phyloP scores from a whole-genome alignment of 1,140 invertebrate species.

The Drosophila santomea region DNA sequence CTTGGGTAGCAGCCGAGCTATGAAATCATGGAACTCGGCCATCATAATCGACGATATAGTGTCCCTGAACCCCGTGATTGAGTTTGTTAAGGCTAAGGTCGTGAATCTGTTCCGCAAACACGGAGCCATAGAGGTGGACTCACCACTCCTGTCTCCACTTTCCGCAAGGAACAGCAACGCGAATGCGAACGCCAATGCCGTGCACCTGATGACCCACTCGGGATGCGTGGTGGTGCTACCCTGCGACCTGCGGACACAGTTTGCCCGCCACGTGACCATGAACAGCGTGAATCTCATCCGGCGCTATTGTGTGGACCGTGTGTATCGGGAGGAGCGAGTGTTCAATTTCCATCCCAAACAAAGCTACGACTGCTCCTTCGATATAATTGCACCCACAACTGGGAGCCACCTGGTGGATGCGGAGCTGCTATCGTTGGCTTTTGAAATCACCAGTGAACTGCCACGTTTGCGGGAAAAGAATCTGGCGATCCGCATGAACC shows the following conservation, averaged over 20 bases:
- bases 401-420: slow-evolving; percentile 92
- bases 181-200: slow-evolving; percentile 85
- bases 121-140: slow-evolving; percentile 90
- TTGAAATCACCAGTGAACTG: slow-evolving; percentile 91
- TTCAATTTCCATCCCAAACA: slow-evolving; percentile 95
- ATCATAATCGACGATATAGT: slow-evolving; percentile 83
- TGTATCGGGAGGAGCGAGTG: slow-evolving; percentile 93
- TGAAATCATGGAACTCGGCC: slow-evolving; percentile 79
- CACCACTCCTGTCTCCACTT: slow-evolving; percentile 92
- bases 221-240: slow-evolving; percentile 93
- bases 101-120: slow-evolving; percentile 90
- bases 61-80: slow-evolving; percentile 75
- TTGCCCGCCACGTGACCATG: slow-evolving; percentile 93
- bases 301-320: slow-evolving; percentile 93
- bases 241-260: slow-evolving; percentile 90
- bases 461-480: slow-evolving; percentile 88
- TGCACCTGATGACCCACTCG: slow-evolving; percentile 93
- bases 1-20: slow-evolving; percentile 85
- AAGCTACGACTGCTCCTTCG: slow-evolving; percentile 96
- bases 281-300: slow-evolving; percentile 92
- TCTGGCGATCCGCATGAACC: slow-evolving; percentile 92
- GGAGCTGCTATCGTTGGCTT: slow-evolving; percentile 91
- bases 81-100: slow-evolving; percentile 85
- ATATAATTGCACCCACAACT: slow-evolving; percentile 92
- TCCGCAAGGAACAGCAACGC: slow-evolving; percentile 85